Conservation (phyloP, 1,140 invertebrate genomes). For the Bombus terrestris region DNA sequence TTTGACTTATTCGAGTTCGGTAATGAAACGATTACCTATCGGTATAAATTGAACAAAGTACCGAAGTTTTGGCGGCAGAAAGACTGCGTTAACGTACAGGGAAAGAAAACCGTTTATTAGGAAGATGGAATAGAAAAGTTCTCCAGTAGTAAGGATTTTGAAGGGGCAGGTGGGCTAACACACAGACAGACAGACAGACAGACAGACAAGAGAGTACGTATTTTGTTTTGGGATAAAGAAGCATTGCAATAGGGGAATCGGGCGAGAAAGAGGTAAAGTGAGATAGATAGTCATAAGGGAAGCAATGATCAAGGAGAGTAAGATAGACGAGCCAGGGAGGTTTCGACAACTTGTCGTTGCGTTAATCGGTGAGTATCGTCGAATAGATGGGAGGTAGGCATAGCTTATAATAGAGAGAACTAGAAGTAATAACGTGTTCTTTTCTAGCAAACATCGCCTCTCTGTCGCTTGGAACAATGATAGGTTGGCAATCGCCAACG, state of each 20-base stretch:
- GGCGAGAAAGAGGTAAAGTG: background rate
- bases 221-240: background rate
- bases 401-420: too few species aligned
- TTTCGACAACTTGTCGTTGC: conserved; percentile 68
- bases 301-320: conserved; percentile 40
- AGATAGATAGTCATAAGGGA: background rate
- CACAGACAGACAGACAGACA: background rate
- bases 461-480: conserved; percentile 81
- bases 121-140: background rate
- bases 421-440: background rate
- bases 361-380: conserved; percentile 64
- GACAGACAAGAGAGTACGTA: background rate
- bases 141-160: background rate
- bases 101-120: background rate
- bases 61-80: background rate
- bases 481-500: conserved; percentile 84
- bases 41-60: conserved; percentile 52
- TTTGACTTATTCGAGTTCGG: conserved; percentile 9
- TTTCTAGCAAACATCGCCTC: conserved; percentile 82
- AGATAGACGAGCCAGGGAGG: conserved; percentile 65
- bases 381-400: too few species aligned
- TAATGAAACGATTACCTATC: conserved; percentile 18
- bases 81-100: background rate
- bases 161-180: too few species aligned
- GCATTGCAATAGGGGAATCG: background rate